These are phyloP conservation scores for Poicephalus gulielmi DNA, from an alignment of 2,113 vertebrate species.

Conservation along the genomic window DNA sequence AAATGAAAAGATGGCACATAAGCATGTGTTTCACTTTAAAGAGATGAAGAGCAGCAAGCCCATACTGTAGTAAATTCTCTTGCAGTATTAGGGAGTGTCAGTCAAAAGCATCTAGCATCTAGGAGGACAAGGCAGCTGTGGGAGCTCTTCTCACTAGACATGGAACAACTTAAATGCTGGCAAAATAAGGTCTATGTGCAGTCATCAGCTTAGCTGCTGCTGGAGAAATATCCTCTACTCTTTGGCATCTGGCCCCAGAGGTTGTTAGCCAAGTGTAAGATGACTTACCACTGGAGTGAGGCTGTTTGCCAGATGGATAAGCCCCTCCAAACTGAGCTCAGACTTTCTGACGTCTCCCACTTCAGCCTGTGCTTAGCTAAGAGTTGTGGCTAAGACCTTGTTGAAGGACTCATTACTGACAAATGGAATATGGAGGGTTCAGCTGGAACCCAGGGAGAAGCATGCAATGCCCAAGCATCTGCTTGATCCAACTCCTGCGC, in stretches of 20 bases:
- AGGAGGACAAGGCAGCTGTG: slow-evolving; percentile 45
- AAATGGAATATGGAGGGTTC: not conserved
- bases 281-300: not conserved
- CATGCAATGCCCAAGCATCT: accelerated
- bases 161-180: not conserved
- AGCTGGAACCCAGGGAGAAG: not conserved
- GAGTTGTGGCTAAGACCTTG: not conserved
- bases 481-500: accelerated
- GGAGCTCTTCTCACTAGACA: not conserved
- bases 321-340: slow-evolving; percentile 33
- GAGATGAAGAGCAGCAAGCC: not conserved
- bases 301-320: slow-evolving; percentile 35
- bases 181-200: not conserved
- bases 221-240: not conserved
- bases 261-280: slow-evolving; percentile 31
- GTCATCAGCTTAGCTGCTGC: slow-evolving; percentile 26
- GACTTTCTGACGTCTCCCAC: slow-evolving; percentile 24
- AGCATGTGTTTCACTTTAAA: not conserved
- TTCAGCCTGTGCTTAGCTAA: not conserved
- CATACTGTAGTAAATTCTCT: not conserved
- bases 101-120: not conserved
- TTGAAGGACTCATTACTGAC: not conserved
- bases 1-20: not conserved
- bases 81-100: not conserved
- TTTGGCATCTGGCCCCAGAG: not conserved